These are phyloP conservation scores for Leistus spinibarbis DNA, from an alignment of 2,888 invertebrate genomes.

Conservation along the genomic window DNA sequence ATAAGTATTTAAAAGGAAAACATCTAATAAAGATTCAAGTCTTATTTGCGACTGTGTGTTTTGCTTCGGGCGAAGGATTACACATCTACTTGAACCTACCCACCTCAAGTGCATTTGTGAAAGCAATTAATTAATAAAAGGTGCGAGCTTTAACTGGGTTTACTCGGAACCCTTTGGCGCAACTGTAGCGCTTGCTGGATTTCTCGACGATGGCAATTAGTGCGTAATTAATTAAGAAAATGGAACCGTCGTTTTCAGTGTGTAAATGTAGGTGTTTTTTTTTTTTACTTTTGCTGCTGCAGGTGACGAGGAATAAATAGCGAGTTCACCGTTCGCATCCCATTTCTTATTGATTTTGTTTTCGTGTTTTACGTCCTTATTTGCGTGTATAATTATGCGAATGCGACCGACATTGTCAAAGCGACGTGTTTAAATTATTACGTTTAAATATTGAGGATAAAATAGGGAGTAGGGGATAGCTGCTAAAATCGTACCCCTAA, in stretches of 20 bases:
- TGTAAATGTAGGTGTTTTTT: not conserved
- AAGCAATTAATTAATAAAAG: conserved; percentile 32
- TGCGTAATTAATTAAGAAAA: conserved; percentile 34
- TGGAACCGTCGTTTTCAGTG: not conserved
- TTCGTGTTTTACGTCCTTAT: not conserved
- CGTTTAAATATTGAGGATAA: not conserved
- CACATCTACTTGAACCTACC: not conserved
- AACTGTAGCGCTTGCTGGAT: not conserved
- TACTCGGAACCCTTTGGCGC: not conserved
- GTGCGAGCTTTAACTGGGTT: not conserved
- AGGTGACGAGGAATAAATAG: not conserved
- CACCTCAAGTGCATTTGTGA: conserved; percentile 2
- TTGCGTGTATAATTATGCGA: not conserved
- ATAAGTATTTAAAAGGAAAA: not conserved
- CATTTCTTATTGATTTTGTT: conserved; percentile 7
- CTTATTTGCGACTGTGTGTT: not conserved
- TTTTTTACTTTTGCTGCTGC: not conserved
- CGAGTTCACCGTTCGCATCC: not conserved
- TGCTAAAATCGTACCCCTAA: not conserved
- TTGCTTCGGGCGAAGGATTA: not conserved
- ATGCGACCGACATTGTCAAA: not conserved
- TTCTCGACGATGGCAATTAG: conserved; percentile 21
- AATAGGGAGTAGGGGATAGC: not conserved
- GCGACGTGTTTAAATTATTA: not conserved
- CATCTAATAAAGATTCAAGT: not conserved